Evolutionary conservation across 2,797 vertebrate genomes (phyloP), one percentile per base, ranked within the genome.

Genomic region (Poeciliopsis infans): DNA sequence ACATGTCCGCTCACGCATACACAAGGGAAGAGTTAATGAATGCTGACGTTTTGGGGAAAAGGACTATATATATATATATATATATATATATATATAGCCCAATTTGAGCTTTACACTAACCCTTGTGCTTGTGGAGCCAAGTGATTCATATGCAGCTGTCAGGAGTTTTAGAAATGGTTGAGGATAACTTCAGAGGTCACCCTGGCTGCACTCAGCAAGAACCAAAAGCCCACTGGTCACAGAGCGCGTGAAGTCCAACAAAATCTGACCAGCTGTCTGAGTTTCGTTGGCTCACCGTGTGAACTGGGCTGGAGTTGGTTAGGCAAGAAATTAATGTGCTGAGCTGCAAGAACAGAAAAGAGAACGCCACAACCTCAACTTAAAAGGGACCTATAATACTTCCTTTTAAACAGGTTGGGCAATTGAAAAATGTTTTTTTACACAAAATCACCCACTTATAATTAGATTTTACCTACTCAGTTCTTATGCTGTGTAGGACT

Each of bases 121-220:
- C 70, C 81, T 33, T 76, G 82, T 77, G 73, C 79, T 33, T 76
- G 82, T 77, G 73, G 82, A 88, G 75, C 82, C 83, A 77, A 82
- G 83, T 91, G 87, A 90, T 85, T 90, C 86, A 83, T 86, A 82
- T 81, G 79, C 77, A 84, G 85, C 87, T 85, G 88, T 88, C 85
- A 75, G 57, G 86, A 83, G 79, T 69, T 83, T 79, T 78, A 74
- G 77, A 86, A 86, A 81, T 76, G 73, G 83, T 68, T 7, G 41
- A 83, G 82, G 76, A 91, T 53, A 85, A 84, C 83, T 80, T 80
- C 85, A 84, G 89, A 88, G 89, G 86, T 91, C 86, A 88, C 80
- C 1, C 55, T 75, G 64, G 82, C 86, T 70, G 80, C 79, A 82
- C 80, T 81, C 78, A 25, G 80, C 2, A 25, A 81, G 75, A 86